Base-by-base conservation (phyloP, 2,888 invertebrate genomes). In the Drosophila dives region DNA sequence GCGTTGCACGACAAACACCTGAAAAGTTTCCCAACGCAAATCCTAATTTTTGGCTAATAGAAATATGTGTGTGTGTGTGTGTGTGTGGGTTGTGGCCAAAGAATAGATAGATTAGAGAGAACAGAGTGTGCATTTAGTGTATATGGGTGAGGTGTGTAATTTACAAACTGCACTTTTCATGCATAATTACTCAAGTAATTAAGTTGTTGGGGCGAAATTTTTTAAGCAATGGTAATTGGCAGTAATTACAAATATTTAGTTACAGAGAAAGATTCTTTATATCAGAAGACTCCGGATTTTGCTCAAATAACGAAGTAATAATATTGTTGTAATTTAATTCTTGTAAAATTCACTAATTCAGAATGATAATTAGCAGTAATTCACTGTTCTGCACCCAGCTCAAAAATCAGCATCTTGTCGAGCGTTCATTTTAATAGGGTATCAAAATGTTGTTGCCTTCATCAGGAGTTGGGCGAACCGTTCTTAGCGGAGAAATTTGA, bases 21-120 rank as follows among this genome's bases (percentile, higher is more conserved):
- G 29, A 53, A 40, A 61, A 38, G 20, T 29, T 61, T 32, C 66
- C 51, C 51, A 56, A 51, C 48, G 23, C 56, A 69, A 74, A 75
- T 75, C 70, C 45, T 54, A 69, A 60, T 63, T 74, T 11, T 59
- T 15, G 63, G 11, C 45, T 59, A 63, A 68, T 48, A 58, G n/a
- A 36, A 29, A 17, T 26, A 38, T 20, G 45, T 29, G n/a, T 40
- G 8, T 51, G 38, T 23, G 26, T n/a, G 67, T 34, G 42, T 74
- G 29, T 29, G 32, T 11, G 20, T n/a, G 23, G 36, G 15, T 40
- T 40, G 40, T 33, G 23, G 1, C 7, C 17, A 49, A 40, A 20
- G 64, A 65, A 50, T 20, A 26, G 26, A 45, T 51, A 45, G 29
- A 29, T 29, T 29, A 29, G 6, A 29, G 29, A 29, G 29, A 6